phyloP scores from a whole-genome alignment of 2,113 vertebrate genomes.

The Arenaria interpres region DNA sequence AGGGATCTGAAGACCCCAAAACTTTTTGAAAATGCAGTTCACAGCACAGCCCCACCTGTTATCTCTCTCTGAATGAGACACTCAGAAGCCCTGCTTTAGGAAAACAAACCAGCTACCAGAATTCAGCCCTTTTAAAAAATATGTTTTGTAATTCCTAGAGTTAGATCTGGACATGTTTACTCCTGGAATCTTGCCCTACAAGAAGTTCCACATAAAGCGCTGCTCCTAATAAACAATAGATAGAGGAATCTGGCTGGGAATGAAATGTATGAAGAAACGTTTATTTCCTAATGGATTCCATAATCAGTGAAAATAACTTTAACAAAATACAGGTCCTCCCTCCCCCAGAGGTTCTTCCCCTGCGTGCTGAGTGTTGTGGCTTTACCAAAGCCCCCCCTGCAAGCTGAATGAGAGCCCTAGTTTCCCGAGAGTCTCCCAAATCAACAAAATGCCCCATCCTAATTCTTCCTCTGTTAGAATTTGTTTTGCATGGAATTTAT shows the following conservation, averaged over 20 bases:
- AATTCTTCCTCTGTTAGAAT: conserved; percentile 38
- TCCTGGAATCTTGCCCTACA: neutral
- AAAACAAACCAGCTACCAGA: neutral
- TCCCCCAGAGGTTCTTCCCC: neutral
- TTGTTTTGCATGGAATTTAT: conserved; percentile 64
- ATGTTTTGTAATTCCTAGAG: neutral
- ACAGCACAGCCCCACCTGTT: neutral
- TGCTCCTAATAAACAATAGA: neutral
- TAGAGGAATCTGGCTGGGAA: neutral
- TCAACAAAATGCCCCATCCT: conserved; percentile 26
- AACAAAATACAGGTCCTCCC: neutral
- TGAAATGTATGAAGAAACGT: neutral
- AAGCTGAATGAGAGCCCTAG: neutral
- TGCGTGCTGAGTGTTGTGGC: neutral
- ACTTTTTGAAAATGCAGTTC: neutral
- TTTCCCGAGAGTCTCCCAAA: neutral
- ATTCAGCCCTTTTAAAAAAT: neutral
- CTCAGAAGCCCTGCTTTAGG: neutral
- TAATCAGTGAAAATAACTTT: conserved; percentile 11
- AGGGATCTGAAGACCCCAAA: neutral
- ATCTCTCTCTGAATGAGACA: neutral
- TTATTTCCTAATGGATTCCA: conserved; percentile 3
- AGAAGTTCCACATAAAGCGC: neutral
- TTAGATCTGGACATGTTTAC: neutral
- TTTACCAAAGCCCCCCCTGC: neutral